Conservation (phyloP, 2,113 vertebrate species). For the Thomomys bottae region DNA sequence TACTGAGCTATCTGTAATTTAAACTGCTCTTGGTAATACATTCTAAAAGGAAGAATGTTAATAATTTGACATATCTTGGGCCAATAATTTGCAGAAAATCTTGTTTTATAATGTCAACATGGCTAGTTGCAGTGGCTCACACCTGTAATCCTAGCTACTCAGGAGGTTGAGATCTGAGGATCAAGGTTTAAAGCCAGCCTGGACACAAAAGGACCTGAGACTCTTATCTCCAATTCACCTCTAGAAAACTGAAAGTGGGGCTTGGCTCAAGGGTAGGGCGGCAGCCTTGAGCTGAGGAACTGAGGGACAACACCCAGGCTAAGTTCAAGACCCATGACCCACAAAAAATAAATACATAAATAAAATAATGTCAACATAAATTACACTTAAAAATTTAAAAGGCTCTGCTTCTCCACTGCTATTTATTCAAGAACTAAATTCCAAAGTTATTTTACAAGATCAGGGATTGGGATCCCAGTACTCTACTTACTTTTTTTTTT, state of each 20-base stretch:
- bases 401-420: not conserved
- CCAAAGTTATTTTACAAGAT: slow-evolving; percentile 5
- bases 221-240: too few species aligned
- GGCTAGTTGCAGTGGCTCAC: too few species aligned
- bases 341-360: too few species aligned
- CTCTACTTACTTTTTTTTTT: not conserved
- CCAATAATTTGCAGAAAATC: not conserved
- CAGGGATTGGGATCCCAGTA: not conserved
- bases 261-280: too few species aligned
- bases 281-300: too few species aligned
- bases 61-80: not conserved
- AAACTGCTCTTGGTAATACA: slow-evolving; percentile 33
- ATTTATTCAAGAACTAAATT: slow-evolving; percentile 28
- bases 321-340: too few species aligned
- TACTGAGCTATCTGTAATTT: slow-evolving; percentile 23
- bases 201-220: too few species aligned
- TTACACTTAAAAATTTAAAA: not conserved
- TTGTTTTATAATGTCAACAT: slow-evolving; percentile 30
- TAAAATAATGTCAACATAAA: slow-evolving; percentile 15
- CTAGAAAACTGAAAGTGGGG: too few species aligned
- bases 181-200: too few species aligned
- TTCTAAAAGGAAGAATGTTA: slow-evolving; percentile 48
- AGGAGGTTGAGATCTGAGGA: too few species aligned
- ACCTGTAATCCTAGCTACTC: too few species aligned
- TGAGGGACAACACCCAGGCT: too few species aligned